Evolutionary conservation across 2,113 vertebrate genomes (phyloP).

Genomic region (Okapia johnstoni): DNA sequence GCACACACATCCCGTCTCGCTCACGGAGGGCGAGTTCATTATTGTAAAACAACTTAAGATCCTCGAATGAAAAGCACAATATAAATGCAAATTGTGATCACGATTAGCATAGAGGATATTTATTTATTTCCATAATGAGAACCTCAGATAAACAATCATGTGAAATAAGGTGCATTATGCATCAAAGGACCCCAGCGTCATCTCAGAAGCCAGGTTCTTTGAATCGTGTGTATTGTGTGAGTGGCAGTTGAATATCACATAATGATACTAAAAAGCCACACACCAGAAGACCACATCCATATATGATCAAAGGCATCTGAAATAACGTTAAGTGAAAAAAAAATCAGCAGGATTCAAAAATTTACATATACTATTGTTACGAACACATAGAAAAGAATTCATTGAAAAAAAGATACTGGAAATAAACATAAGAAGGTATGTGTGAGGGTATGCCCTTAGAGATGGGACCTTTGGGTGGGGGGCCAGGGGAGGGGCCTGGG

Average conservation of each 20-base stretch:
- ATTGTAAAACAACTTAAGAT: constrained; percentile 64
- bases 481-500: neutral
- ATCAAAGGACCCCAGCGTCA: neutral
- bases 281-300: neutral
- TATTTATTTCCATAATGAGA: constrained; percentile 74
- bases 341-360: neutral
- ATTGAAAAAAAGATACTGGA: neutral
- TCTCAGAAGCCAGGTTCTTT: neutral
- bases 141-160: constrained; percentile 72
- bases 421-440: rapidly evolving
- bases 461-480: rapidly evolving
- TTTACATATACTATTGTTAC: neutral
- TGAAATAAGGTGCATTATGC: constrained; percentile 33
- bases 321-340: neutral
- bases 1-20: neutral
- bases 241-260: neutral
- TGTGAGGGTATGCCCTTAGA: neutral
- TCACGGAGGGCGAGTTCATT: constrained; percentile 42
- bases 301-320: constrained; percentile 17
- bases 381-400: neutral
- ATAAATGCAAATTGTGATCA: constrained; percentile 74
- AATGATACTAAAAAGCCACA: neutral
- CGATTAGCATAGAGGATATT: constrained; percentile 73
- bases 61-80: constrained; percentile 66
- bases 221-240: neutral